These are phyloP conservation scores for Spermophilus dauricus DNA, from an alignment of 2,113 vertebrate genomes.

Conservation along the genomic window DNA sequence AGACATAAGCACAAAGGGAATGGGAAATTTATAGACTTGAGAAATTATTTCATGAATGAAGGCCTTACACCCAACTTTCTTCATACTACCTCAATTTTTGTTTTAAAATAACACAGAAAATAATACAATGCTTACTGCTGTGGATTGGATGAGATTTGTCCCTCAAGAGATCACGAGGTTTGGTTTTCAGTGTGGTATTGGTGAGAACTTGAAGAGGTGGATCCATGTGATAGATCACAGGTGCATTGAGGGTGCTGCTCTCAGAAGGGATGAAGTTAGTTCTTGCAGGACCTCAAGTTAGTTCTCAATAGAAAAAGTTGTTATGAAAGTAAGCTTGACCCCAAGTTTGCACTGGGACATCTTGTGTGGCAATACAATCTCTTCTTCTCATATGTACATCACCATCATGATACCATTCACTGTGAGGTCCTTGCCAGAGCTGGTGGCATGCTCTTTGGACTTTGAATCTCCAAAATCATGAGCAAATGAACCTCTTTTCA, in stretches of 20 bases:
- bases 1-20: background rate
- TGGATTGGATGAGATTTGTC: background rate
- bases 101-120: slow-evolving; percentile 22
- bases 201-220: background rate
- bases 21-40: background rate
- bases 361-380: background rate
- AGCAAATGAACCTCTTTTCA: background rate
- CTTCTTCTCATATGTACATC: background rate
- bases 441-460: background rate
- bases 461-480: background rate
- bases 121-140: background rate
- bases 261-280: background rate
- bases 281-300: background rate
- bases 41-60: background rate
- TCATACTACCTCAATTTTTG: background rate
- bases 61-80: background rate
- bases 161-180: background rate
- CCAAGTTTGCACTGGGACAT: background rate
- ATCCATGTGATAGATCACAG: background rate
- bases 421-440: no score
- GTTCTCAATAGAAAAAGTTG: background rate
- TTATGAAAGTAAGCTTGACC: background rate
- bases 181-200: background rate
- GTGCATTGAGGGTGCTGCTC: background rate
- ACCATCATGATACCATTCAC: background rate